Conservation (phyloP, 2,888 invertebrate genomes). For the Trichopoda pennipes region DNA sequence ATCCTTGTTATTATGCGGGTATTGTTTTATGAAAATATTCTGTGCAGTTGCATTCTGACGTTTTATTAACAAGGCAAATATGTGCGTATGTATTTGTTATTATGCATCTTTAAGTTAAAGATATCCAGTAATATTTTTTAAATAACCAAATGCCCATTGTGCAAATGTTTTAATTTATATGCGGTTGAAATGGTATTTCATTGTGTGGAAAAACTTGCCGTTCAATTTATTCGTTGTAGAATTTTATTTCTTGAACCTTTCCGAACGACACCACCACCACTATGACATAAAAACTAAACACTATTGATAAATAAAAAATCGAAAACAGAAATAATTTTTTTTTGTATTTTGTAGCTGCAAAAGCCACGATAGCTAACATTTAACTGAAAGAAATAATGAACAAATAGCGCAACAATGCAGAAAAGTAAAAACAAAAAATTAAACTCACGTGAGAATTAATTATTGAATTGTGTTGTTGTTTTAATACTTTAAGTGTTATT, state of each 20-base stretch:
- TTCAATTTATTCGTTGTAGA: slow-evolving; percentile 30
- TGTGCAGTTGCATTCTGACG: slow-evolving; percentile 13
- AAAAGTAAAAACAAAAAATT: slow-evolving; percentile 28
- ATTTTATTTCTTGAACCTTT: slow-evolving; percentile 31
- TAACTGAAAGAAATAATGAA: slow-evolving; percentile 42
- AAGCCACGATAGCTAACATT: slow-evolving; percentile 55
- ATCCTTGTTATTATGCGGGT: slow-evolving; percentile 49
- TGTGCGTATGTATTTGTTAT: slow-evolving; percentile 16
- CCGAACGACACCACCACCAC: slow-evolving; percentile 22
- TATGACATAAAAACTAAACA: slow-evolving; percentile 53
- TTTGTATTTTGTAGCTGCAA: slow-evolving; percentile 19
- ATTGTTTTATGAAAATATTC: slow-evolving; percentile 8
- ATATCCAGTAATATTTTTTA: slow-evolving; percentile 53
- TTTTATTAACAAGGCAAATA: not conserved
- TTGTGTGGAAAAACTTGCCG: slow-evolving; percentile 58
- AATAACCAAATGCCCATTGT: slow-evolving; percentile 63
- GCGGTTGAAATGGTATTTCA: slow-evolving; percentile 61
- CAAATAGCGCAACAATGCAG: not conserved
- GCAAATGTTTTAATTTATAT: slow-evolving; percentile 68
- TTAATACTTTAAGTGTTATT: slow-evolving; percentile 40
- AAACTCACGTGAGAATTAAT: slow-evolving; percentile 49
- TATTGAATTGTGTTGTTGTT: slow-evolving; percentile 43
- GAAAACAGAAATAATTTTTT: slow-evolving; percentile 41
- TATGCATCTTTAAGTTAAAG: slow-evolving; percentile 58
- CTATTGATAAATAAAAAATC: slow-evolving; percentile 51